These are phyloP conservation scores for Perizoma affinitatum DNA, from an alignment of 2,888 invertebrate species.

Conservation along the genomic window DNA sequence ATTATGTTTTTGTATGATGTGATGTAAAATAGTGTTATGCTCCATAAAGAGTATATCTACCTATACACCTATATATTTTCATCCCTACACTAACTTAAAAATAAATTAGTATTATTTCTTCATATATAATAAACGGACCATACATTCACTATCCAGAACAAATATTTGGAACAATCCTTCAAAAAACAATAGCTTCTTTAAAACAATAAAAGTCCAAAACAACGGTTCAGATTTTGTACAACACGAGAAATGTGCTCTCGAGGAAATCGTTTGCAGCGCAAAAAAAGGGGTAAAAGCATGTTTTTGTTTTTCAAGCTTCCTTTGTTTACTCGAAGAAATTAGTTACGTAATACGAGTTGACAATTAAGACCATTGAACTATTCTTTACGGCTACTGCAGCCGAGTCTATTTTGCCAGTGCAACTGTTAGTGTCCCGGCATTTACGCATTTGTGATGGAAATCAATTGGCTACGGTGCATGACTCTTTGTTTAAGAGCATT, in stretches of 20 bases:
- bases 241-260: conserved; percentile 40
- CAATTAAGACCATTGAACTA: conserved; percentile 36
- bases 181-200: too few species aligned
- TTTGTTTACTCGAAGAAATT: conserved; percentile 49
- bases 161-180: too few species aligned
- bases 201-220: conserved; percentile 19
- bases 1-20: too few species aligned
- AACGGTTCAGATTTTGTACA: conserved; percentile 16
- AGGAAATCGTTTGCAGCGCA: conserved; percentile 42
- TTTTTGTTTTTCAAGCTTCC: conserved; percentile 31
- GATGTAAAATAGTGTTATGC: too few species aligned
- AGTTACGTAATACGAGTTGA: conserved; percentile 43
- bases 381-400: conserved; percentile 14
- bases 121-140: too few species aligned
- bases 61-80: too few species aligned
- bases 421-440: conserved; percentile 18
- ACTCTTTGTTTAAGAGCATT: conserved; percentile 13
- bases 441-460: conserved; percentile 21
- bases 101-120: too few species aligned
- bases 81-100: too few species aligned
- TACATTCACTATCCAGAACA: too few species aligned
- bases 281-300: conserved; percentile 46
- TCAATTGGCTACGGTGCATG: conserved; percentile 17
- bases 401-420: conserved; percentile 16
- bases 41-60: too few species aligned